Base-by-base conservation (phyloP, 2,797 vertebrate genomes). In the Delichon dasypus region DNA sequence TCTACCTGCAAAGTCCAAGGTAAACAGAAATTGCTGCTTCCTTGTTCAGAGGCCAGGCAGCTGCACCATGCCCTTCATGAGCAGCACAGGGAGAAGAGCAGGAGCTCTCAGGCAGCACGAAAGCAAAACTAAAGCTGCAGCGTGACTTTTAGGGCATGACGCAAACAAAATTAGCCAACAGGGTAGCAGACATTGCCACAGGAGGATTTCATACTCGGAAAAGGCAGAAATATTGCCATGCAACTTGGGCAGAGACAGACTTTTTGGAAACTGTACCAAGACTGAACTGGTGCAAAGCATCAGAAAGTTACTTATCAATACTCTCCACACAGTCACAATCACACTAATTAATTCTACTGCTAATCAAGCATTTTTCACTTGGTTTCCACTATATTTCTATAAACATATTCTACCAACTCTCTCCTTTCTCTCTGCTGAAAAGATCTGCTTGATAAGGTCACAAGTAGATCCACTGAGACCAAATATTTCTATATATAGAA, bases 401-500 rank as follows among this genome's bases (percentile, higher is more conserved):
- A 80, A 88, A 81, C 30, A 73, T 9, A 50, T 23, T 53, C 36
- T 50, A 78, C 73, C 62, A 88, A 22, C 9, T 80, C 68, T 82
- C 79, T 90, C 50, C 57, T 83, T 89, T 91, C 60, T 87, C 65
- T 91, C 48, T 2, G 10, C 70, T 54, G 61, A 78, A 51, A 44
- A 44, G 42, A 17, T 44, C 19, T 53, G 76, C 82, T 81, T n/a
- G 62, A 48, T 93, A 91, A 94, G 92, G 94, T 93, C 92, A 94
- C 11, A 47, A 75, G 58, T 50, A 81, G 51, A 80, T 83, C 76
- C 92, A 88, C 51, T 4, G 89, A 94, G 89, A 95, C 66, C 75
- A 90, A 91, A 91, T 93, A 91, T 81, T 93, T 95, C 94, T 93
- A 93, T 93, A 93, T 91, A 88, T 93, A 95, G 94, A 95, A 89